Evolutionary conservation across 2,888 invertebrate species (phyloP), one percentile per base, ranked within the genome.

Genomic region (Eucriotettix oculatus): DNA sequence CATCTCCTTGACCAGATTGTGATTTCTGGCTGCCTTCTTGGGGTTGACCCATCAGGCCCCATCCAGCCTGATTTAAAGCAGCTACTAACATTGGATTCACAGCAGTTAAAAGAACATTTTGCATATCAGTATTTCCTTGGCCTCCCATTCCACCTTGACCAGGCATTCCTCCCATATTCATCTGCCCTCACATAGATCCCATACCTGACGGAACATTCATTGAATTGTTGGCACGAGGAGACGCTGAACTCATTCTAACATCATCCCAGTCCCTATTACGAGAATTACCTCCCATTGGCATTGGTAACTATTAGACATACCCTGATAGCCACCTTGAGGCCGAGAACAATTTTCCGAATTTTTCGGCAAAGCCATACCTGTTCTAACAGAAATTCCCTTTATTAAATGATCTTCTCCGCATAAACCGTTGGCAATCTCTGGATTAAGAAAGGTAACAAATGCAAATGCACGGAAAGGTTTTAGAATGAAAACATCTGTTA

Each of bases 401-500:
- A 89, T 84, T 66, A 89, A 87, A 71, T 88, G 87, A 75, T 89
- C 88, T 71, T 89, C 87, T 0, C 88, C 89, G 69, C 87, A 87
- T 48, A 89, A 75, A 16, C 82, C 81, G 71, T 86, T 86, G 10
- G 89, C 90, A 60, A 88, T 84, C 68, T 87, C 86, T 0, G 88
- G 83, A 71, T 88, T 87, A 62, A 86, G 76, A 73, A 91, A 88
- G 40, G 90, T 90, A 55, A 91, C 89, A 74, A 91, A 91, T 67
- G 85, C 84, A 72, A 87, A 86, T 52, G 85, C 85, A 56, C 85
- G 78, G 74, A 90, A 90, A n/a, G 90, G 90, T 69, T 85, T 85
- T 54, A 90, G 90, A 69, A 91, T 87, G 73, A 89, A 91, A 62
- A 90, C 90, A 73, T 91, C 90, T 7, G 85, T 85, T 61, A 90